These are phyloP conservation scores for Notocelia uddmanniana DNA, from an alignment of 2,888 invertebrate species.

Conservation along the genomic window DNA sequence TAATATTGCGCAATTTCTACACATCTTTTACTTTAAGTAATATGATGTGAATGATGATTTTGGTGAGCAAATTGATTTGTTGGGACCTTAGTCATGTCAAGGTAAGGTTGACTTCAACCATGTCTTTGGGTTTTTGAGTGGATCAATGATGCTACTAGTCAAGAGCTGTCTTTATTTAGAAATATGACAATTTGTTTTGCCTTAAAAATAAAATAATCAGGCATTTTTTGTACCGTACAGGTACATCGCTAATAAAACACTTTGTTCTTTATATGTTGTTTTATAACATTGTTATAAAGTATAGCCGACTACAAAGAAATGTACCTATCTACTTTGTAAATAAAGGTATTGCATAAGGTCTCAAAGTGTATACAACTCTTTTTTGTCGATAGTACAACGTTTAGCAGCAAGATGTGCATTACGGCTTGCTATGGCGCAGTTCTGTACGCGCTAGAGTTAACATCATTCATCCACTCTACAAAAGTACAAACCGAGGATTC, in stretches of 20 bases:
- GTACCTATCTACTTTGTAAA: no score
- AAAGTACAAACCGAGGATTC: background rate
- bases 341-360: no score
- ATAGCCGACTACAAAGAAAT: no score
- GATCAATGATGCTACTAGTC: constrained; percentile 9
- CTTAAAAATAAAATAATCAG: no score
- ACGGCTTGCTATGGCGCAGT: background rate
- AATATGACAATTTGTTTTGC: no score
- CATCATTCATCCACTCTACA: constrained; percentile 10
- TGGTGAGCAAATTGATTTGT: background rate
- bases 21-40: background rate
- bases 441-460: background rate
- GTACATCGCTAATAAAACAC: no score
- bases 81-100: constrained; percentile 5
- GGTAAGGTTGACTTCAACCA: constrained; percentile 12
- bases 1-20: constrained; percentile 6
- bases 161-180: background rate
- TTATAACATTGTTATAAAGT: no score
- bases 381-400: no score
- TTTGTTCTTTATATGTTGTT: no score
- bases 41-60: background rate
- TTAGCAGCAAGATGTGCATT: background rate
- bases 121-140: constrained; percentile 15
- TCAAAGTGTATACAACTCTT: no score
- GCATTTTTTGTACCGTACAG: no score